Evolutionary conservation across 1,140 invertebrate species (phyloP), one percentile per base, ranked within the genome.

Genomic region (Zaprionus kolodkinae): DNA sequence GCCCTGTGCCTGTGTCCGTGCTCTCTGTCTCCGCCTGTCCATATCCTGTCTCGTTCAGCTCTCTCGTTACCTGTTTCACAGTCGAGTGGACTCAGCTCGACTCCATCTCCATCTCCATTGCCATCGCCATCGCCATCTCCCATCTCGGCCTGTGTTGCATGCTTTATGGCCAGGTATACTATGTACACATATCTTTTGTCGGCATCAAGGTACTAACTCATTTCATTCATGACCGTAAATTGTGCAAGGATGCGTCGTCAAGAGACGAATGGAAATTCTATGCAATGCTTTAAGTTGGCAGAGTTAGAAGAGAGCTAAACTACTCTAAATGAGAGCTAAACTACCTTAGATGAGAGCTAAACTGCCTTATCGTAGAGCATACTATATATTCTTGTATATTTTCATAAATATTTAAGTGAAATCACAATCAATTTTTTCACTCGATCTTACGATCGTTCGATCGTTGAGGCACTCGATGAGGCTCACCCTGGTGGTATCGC

Each of bases 201-300:
- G 80, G 80, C 80, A 84, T 80, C 78, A 63, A 54, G 68, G 81
- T 84, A 70, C 65, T 88, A 88, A 78, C 73, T 83, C 76, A 88
- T 83, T 88, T 79, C 84, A 88, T 88, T 89, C 71, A 84, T 80
- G 79, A 35, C 79, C 75, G 71, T 76, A 84, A 88, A 89, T 88
- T 84, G 85, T 76, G 76, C 81, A 85, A 85, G 79, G 72, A 86
- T 79, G 66, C 33, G 15, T 50, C 66, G 27, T 50, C 66, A 21
- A 21, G 25, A 43, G 15, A 38, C 38, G 6, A 15, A 6, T 33
- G 33, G 33, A 63, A 57, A 59, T 59, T 54, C 61, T 72, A 76
- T 76, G 72, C 67, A 30, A 52, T 33, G 12, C 43, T 43, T 69
- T 56, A 62, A 62, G 54, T 13, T 35, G n/a, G 4, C 6, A 25